Evolutionary conservation across 1,140 invertebrate species (phyloP).

Genomic region (Papilio glaucus): DNA sequence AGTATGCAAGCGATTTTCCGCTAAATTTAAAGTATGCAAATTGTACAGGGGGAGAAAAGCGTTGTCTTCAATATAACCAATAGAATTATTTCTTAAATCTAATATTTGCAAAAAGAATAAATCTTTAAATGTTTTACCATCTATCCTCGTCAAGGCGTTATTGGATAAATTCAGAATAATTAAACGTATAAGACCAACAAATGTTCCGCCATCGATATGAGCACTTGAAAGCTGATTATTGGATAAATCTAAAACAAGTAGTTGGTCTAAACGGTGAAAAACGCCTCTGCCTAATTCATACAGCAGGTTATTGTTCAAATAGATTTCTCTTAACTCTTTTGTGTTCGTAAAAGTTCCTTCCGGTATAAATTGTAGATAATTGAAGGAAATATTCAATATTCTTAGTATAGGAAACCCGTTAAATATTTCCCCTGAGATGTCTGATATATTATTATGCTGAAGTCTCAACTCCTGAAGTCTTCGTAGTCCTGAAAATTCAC

Average conservation of each 20-base stretch:
- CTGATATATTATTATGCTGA: slow-evolving; percentile 91
- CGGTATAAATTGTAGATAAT: slow-evolving; percentile 90
- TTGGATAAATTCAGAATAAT: slow-evolving; percentile 94
- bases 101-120: slow-evolving; percentile 94
- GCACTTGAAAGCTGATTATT: slow-evolving; percentile 93
- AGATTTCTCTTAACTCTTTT: slow-evolving; percentile 91
- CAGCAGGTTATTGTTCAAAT: slow-evolving; percentile 92
- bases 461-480: slow-evolving; percentile 90
- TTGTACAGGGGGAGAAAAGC: slow-evolving; percentile 94
- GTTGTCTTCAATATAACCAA: slow-evolving; percentile 93
- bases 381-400: slow-evolving; percentile 93
- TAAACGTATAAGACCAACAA: slow-evolving; percentile 92
- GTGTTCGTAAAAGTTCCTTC: slow-evolving; percentile 91
- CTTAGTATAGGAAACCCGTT: slow-evolving; percentile 89
- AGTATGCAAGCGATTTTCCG: slow-evolving; percentile 92
- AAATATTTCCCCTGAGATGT: slow-evolving; percentile 91
- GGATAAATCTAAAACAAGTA: slow-evolving; percentile 94
- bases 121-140: slow-evolving; percentile 93
- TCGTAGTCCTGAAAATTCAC: slow-evolving; percentile 88
- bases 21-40: slow-evolving; percentile 93
- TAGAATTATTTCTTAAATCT: slow-evolving; percentile 93
- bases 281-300: slow-evolving; percentile 90
- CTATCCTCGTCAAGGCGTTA: slow-evolving; percentile 92
- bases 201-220: slow-evolving; percentile 92
- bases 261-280: slow-evolving; percentile 92